phyloP scores from a whole-genome alignment of 1,140 invertebrate species.

The Holotrichia oblita region DNA sequence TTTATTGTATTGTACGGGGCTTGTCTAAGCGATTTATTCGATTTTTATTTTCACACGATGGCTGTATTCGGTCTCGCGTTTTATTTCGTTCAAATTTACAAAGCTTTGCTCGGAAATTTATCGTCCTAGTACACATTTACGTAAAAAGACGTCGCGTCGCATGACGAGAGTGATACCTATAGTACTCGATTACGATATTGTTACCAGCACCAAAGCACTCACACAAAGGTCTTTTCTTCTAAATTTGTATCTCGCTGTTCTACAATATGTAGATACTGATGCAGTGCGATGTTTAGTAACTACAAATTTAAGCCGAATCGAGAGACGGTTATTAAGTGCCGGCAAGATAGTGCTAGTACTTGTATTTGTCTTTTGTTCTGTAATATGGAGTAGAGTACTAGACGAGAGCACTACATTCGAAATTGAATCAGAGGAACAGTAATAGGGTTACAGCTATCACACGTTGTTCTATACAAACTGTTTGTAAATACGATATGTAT shows the following conservation, averaged over 20 bases:
- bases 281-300: not conserved
- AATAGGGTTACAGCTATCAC: too few relatives aligned
- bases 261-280: not conserved
- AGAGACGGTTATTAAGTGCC: not conserved
- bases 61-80: not conserved
- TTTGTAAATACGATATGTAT: too few relatives aligned
- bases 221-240: not conserved
- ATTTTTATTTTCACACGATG: not conserved
- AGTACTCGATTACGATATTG: not conserved
- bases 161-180: not conserved
- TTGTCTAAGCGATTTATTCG: not conserved
- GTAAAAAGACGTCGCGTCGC: not conserved
- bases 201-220: too few relatives aligned
- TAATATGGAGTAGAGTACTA: too few relatives aligned
- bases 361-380: too few relatives aligned
- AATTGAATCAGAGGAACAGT: too few relatives aligned
- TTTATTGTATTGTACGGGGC: not conserved
- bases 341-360: not conserved
- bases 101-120: constrained; percentile 1
- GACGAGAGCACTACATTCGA: too few relatives aligned
- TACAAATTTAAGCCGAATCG: not conserved
- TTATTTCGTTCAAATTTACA: not conserved
- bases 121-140: not conserved
- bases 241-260: not conserved
- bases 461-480: too few relatives aligned